Evolutionary conservation across 2,888 invertebrate species (phyloP).

Genomic region (Scrobipalpa costella): DNA sequence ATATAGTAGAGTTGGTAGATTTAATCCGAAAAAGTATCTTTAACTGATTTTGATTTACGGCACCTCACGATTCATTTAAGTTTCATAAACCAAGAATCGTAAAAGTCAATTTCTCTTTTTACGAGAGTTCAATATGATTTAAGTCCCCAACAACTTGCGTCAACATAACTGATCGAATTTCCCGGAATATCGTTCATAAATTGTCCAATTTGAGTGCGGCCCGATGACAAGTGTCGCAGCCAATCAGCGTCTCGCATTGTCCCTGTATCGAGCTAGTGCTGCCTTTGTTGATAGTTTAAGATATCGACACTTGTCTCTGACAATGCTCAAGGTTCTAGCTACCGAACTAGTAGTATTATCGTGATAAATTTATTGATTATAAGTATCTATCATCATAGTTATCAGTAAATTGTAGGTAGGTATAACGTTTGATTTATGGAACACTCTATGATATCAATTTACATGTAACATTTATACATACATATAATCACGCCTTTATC

Average conservation of each 20-base stretch:
- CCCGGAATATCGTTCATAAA: constrained; percentile 18
- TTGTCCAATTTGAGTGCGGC: constrained; percentile 21
- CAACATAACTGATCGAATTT: constrained; percentile 7
- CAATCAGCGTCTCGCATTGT: constrained; percentile 23
- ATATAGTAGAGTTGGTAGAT: too few species aligned
- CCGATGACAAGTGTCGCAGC: constrained; percentile 20
- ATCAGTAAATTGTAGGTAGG: too few species aligned
- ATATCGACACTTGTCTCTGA: neutral
- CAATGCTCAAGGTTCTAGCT: too few species aligned
- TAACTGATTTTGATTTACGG: neutral
- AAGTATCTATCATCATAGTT: too few species aligned
- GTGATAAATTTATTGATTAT: too few species aligned
- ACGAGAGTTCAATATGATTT: neutral
- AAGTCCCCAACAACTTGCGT: neutral
- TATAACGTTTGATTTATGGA: too few species aligned
- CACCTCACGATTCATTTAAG: neutral
- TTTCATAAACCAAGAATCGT: neutral
- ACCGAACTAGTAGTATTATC: too few species aligned
- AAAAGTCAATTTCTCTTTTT: constrained; percentile 11
- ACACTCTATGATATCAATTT: too few species aligned
- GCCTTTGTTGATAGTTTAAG: neutral
- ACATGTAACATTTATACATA: too few species aligned
- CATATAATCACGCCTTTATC: too few species aligned
- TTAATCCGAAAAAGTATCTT: too few species aligned
- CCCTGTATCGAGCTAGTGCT: neutral